Base-by-base conservation (phyloP, 2,888 invertebrate genomes). In the Caenorhabditis sp. region DNA sequence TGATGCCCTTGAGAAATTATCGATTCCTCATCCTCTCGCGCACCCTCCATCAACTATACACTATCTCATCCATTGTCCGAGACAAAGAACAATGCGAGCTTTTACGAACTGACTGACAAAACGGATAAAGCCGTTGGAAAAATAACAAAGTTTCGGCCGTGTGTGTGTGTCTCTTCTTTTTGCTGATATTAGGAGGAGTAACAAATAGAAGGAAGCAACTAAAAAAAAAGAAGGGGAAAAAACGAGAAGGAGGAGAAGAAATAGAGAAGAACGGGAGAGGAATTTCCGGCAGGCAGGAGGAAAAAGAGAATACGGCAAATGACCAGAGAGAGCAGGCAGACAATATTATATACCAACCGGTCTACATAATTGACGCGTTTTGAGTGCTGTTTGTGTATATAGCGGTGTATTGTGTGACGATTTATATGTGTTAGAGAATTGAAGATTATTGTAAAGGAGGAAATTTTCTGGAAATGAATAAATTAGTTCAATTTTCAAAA, bases 1-100 rank as follows among this genome's bases (percentile, higher is more conserved):
- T 63, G 70, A 70, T 70, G 70, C 70, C 70, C 70, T 70, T 70
- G 70, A 70, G 66, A 70, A 70, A 70, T 70, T 70, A 70, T 70
- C 70, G 70, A 70, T 70, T 66, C 62, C 61, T 64, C 65, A 31
- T 31, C 10, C 31, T 31, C 31, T 31, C 43, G 43, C 43, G 43
- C 43, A 43, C 17, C 58, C 64, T 64, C 64, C 64, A 53, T 63
- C 63, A 54, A 26, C 63, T 36, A 52, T 54, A 43, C 14, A 43
- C 43, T 43, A 43, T 43, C 14, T 43, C 59, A 54, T 63, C 54
- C 61, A 57, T 38, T 59, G 59, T 59, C 59, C 63, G 43, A 43
- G 17, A 17, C 12, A 17, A 43, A 43, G 43, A 43, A 43, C 43
- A 43, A 43, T 43, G 43, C 43, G 43, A 43, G 43, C 14, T 17